Evolutionary conservation across 2,113 vertebrate genomes (phyloP), one percentile per base, ranked within the genome.

Genomic region (Balaeniceps rex): DNA sequence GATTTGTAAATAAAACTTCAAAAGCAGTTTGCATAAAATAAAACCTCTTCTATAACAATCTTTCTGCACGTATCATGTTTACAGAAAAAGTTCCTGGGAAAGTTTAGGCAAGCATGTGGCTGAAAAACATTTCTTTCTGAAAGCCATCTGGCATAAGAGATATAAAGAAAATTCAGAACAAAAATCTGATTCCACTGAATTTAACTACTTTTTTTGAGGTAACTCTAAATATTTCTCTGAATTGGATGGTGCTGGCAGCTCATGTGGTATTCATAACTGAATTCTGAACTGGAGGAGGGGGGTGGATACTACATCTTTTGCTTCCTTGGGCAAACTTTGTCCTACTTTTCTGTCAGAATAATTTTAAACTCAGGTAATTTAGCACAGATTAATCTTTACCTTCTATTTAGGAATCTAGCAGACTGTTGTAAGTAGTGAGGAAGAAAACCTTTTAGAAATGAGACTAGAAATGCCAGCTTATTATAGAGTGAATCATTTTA

Each of bases 281-380:
- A 94, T 96, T 92, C 94, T 96, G 91, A 94, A 10, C 40, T 60
- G 82, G 26, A 90, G 52, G 42, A 76, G 57, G 6, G 57, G 38
- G 12, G 38, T 65, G 71, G 64, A 46, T 80, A 51, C 51, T 46
- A n/a, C 92, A 88, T 86, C 94, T 91, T 96, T 92, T 96, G 65
- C 86, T 96, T 97, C 95, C 93, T 94, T 93, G 92, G 95, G 95
- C 96, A 97, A 97, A 97, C 92, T 97, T 97, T 95, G 86, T 95
- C 97, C 95, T 89, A 19, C 97, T 96, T 97, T 97, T 96, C 95
- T 92, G 82, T 96, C 94, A 83, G 94, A 94, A 95, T 96, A 96
- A 95, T 97, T 89, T 98, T 72, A 96, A 97, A 98, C 77, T 87
- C 68, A 93, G 95, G 94, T 97, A 97, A 97, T 98, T 97, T 97